Percentiles rank a stretch among this genome's conserved stretches.
phyloP scores from a whole-genome alignment of 2,113 vertebrate species.

The Spermophilus dauricus region DNA sequence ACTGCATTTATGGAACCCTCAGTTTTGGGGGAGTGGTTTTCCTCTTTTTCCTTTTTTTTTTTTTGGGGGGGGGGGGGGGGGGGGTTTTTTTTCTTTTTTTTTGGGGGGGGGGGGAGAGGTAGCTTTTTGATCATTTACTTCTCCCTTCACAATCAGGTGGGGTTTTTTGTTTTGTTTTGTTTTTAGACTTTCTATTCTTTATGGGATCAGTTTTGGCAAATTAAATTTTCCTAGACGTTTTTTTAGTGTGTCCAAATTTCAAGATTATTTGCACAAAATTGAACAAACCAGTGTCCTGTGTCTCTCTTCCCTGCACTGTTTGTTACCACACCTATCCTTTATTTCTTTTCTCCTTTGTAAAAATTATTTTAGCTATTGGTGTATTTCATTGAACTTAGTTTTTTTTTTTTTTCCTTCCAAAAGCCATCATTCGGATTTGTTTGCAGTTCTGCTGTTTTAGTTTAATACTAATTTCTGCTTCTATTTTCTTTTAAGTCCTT shows the following conservation, averaged over 20 bases:
- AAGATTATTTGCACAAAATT: background rate
- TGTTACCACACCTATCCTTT: background rate
- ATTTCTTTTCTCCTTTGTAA: background rate
- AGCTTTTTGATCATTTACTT: background rate
- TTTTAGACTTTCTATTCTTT: background rate
- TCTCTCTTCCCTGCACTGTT: background rate
- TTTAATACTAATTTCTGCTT: background rate
- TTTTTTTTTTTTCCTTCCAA: background rate
- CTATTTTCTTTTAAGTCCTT: background rate
- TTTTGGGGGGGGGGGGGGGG: too few species aligned
- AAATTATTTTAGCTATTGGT: background rate
- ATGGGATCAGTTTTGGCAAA: conserved; percentile 30
- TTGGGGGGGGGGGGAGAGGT: background rate
- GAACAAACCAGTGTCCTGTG: background rate
- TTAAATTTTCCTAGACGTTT: background rate
- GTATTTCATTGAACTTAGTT: background rate
- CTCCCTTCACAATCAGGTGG: background rate
- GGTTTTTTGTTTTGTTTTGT: too few species aligned
- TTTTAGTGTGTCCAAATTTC: background rate
- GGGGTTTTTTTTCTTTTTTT: background rate
- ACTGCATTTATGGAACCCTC: background rate
- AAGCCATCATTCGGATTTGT: background rate
- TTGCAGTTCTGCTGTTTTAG: background rate
- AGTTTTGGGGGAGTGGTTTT: too few species aligned
- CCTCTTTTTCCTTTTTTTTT: too few species aligned